A percentile compares a stretch with the other conserved stretches of the same genome.
Conservation (phyloP, 2,888 invertebrate species). For the Endomychus coccineus region DNA sequence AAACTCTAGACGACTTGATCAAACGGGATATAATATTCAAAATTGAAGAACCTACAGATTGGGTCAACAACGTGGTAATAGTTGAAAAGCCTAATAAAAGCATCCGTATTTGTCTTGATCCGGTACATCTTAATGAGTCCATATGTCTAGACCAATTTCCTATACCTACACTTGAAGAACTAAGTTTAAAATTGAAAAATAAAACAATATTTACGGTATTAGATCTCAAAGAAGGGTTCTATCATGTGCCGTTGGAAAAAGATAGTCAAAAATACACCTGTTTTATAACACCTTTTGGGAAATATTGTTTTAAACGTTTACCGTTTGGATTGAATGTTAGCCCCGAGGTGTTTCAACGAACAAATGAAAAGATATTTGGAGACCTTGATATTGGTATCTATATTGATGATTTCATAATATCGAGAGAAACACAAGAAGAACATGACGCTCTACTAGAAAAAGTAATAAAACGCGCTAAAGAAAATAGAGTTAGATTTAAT, state of each 20-base stretch:
- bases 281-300: slow-evolving; percentile 30
- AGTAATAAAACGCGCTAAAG: slow-evolving; percentile 24
- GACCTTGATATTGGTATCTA: slow-evolving; percentile 31
- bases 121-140: slow-evolving; percentile 23
- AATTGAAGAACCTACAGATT: slow-evolving; percentile 16
- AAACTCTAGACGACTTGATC: slow-evolving; percentile 8
- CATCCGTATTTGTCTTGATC: slow-evolving; percentile 28
- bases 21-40: slow-evolving; percentile 13
- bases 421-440: slow-evolving; percentile 17
- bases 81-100: slow-evolving; percentile 28
- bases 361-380: slow-evolving; percentile 32
- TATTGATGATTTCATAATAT: slow-evolving; percentile 29
- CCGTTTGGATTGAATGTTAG: slow-evolving; percentile 18
- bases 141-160: slow-evolving; percentile 20
- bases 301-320: slow-evolving; percentile 22
- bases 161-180: slow-evolving; percentile 24
- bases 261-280: slow-evolving; percentile 26
- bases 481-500: slow-evolving; percentile 31
- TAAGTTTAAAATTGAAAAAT: slow-evolving; percentile 18
- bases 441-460: slow-evolving; percentile 24
- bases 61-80: slow-evolving; percentile 25
- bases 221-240: slow-evolving; percentile 33
- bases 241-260: slow-evolving; percentile 28
- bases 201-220: slow-evolving; percentile 22
- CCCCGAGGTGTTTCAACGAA: slow-evolving; percentile 32